These are phyloP conservation scores for Lepidochrysops patricia DNA, from an alignment of 2,888 invertebrate species.

Conservation along the genomic window DNA sequence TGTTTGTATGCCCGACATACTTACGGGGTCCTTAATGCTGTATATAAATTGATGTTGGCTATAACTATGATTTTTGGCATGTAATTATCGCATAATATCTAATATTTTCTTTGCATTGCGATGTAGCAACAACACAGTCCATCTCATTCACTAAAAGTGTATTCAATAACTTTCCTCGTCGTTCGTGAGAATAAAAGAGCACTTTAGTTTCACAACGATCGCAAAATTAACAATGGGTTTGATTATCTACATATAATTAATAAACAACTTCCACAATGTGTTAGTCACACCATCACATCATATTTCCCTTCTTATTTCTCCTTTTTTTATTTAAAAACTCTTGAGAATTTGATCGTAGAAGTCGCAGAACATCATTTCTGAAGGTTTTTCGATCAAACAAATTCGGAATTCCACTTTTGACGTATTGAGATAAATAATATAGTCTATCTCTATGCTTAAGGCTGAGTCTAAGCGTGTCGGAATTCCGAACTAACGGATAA, in stretches of 20 bases:
- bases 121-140: conserved; percentile 18
- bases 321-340: neutral
- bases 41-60: neutral
- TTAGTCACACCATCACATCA: conserved; percentile 16
- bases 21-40: neutral
- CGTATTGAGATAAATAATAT: too few relatives aligned
- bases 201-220: conserved; percentile 55
- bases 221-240: conserved; percentile 53
- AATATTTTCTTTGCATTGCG: neutral
- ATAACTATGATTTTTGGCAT: neutral
- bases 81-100: neutral
- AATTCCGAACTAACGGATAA: too few relatives aligned
- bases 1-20: conserved; percentile 57
- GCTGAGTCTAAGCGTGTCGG: too few relatives aligned
- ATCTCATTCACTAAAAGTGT: conserved; percentile 30
- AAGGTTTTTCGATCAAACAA: neutral
- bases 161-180: conserved; percentile 54
- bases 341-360: neutral
- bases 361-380: neutral
- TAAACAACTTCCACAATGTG: conserved; percentile 30
- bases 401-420: neutral
- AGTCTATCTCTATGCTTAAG: too few relatives aligned
- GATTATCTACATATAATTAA: conserved; percentile 61
- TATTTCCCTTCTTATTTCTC: conserved; percentile 13
- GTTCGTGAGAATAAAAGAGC: conserved; percentile 50